Percentiles rank a stretch among this genome's conserved stretches.
These are phyloP conservation scores for Amblyteles armatorius DNA, from an alignment of 2,888 invertebrate genomes.

Conservation along the genomic window DNA sequence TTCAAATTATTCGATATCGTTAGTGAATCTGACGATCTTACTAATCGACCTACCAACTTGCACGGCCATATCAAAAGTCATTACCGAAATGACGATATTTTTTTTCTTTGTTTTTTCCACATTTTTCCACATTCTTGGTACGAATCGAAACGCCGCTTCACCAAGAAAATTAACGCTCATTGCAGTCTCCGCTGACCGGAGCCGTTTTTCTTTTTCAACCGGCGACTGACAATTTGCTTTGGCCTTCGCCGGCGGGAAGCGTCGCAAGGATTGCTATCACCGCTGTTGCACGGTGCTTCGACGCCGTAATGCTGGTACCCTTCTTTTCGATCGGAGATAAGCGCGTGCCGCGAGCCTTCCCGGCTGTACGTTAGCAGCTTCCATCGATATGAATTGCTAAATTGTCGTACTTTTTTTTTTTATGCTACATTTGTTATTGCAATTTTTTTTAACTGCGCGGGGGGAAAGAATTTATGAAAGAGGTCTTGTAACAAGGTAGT, in stretches of 20 bases:
- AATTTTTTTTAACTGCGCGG: not conserved
- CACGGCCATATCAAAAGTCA: not conserved
- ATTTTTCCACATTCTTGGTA: not conserved
- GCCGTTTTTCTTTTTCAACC: conserved; percentile 25
- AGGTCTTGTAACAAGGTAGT: not conserved
- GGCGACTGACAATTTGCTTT: conserved; percentile 39
- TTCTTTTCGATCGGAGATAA: conserved; percentile 32
- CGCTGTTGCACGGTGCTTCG: not conserved
- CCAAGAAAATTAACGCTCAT: conserved; percentile 9
- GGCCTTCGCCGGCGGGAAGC: conserved; percentile 20
- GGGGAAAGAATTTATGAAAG: not conserved
- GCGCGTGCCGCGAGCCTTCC: not conserved
- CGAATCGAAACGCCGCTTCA: not conserved
- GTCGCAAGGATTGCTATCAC: conserved; percentile 41
- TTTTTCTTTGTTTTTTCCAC: not conserved
- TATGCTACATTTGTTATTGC: not conserved
- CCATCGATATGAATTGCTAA: conserved; percentile 7
- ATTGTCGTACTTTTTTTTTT: conserved; percentile 7
- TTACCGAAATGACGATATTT: not conserved
- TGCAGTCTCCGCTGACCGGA: conserved; percentile 7
- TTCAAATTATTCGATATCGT: not conserved
- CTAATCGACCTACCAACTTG: not conserved
- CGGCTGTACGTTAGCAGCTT: not conserved
- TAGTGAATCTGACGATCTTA: not conserved
- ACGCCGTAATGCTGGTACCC: conserved; percentile 27